Percentiles rank a stretch among this genome's conserved stretches.
phyloP scores from a whole-genome alignment of 2,888 invertebrate species.

The Stegana nigrithorax region DNA sequence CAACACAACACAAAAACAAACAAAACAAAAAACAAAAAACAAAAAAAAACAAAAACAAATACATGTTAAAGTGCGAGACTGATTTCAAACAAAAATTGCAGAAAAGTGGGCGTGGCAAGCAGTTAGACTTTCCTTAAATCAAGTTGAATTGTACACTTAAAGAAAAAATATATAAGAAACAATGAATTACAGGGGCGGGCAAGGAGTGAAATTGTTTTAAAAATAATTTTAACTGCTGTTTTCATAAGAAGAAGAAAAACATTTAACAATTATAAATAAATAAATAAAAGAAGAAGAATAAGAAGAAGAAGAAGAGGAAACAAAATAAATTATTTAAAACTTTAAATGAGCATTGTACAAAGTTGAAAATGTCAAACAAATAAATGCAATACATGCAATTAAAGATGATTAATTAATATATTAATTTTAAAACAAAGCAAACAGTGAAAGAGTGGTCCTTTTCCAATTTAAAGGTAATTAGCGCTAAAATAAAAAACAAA shows the following conservation, averaged over 20 bases:
- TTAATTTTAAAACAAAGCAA: slow-evolving; percentile 19
- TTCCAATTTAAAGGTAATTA: slow-evolving; percentile 20
- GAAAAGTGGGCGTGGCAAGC: slow-evolving; percentile 5
- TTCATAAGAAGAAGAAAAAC: neutral
- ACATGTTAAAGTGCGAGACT: slow-evolving; percentile 39
- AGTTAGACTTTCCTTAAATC: slow-evolving; percentile 37
- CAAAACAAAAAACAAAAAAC: slow-evolving; percentile 20
- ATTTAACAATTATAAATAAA: too few relatives aligned
- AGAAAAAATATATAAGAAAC: too few relatives aligned
- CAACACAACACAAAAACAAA: neutral
- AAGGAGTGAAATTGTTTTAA: slow-evolving; percentile 35
- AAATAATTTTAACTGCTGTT: slow-evolving; percentile 24
- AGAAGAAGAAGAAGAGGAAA: neutral
- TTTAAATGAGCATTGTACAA: slow-evolving; percentile 49
- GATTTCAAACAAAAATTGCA: slow-evolving; percentile 31
- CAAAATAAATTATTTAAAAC: slow-evolving; percentile 2
- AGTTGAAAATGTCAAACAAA: slow-evolving; percentile 33
- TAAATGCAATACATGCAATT: slow-evolving; percentile 62
- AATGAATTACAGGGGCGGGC: slow-evolving; percentile 6
- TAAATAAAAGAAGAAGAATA: slow-evolving; percentile 14
- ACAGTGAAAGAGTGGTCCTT: slow-evolving; percentile 16
- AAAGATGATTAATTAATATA: slow-evolving; percentile 37
- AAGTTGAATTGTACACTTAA: slow-evolving; percentile 8
- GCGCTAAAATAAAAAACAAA: slow-evolving; percentile 17
- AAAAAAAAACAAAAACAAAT: slow-evolving; percentile 28